Conservation (phyloP, 1,140 invertebrate genomes). For the Zelostemma sp. region DNA sequence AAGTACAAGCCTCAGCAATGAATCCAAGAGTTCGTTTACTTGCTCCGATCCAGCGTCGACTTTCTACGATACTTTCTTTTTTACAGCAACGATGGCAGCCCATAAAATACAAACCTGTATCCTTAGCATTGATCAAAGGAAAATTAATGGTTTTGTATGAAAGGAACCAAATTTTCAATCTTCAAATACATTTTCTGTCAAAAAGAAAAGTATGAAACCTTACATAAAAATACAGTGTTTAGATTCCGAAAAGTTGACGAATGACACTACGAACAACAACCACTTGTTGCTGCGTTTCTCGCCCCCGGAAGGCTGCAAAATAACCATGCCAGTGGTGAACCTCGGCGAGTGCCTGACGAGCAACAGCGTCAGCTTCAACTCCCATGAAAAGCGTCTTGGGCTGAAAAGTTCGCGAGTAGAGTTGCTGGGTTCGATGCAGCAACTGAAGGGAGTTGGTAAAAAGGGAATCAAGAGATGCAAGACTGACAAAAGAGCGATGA, state of each 20-base stretch:
- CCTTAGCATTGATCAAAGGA: constrained; percentile 34
- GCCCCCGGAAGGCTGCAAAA: constrained; percentile 71
- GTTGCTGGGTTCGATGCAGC: constrained; percentile 62
- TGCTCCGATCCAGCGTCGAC: constrained; percentile 81
- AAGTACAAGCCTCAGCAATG: constrained; percentile 88
- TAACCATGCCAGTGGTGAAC: constrained; percentile 79
- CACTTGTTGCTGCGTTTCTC: constrained; percentile 67
- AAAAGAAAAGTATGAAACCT: constrained; percentile 10
- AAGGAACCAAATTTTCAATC: too few relatives aligned
- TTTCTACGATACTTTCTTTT: constrained; percentile 81
- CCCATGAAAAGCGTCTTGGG: constrained; percentile 78
- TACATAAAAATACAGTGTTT: constrained; percentile 22
- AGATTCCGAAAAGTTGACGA: constrained; percentile 19
- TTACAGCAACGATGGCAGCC: constrained; percentile 83
- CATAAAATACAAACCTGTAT: constrained; percentile 72
- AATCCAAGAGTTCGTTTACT: constrained; percentile 87
- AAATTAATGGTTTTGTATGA: neutral
- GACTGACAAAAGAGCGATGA: constrained; percentile 57
- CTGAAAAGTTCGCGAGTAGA: constrained; percentile 66
- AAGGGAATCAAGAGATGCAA: constrained; percentile 66
- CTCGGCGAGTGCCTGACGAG: constrained; percentile 81
- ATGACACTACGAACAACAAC: constrained; percentile 33
- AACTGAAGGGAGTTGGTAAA: constrained; percentile 64
- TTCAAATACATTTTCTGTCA: neutral
- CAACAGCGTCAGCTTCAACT: constrained; percentile 80